These are phyloP conservation scores for Chironomus tepperi DNA, from an alignment of 1,140 invertebrate species.

Conservation along the genomic window DNA sequence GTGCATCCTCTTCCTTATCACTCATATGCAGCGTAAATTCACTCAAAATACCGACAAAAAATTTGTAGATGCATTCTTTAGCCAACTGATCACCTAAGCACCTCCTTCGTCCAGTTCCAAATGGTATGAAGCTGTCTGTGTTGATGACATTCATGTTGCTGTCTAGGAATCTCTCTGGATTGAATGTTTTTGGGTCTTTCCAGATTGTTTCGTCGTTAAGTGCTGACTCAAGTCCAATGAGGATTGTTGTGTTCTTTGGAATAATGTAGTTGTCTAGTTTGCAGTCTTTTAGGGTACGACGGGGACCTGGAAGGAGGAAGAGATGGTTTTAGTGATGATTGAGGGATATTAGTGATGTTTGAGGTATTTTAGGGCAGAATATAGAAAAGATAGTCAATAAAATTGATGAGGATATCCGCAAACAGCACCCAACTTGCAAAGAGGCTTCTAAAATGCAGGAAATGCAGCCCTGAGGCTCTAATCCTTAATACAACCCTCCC, in stretches of 20 bases:
- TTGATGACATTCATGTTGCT: slow-evolving; percentile 30
- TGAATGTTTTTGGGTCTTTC: slow-evolving; percentile 57
- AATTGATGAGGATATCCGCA: too few relatives aligned
- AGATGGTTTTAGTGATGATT: too few relatives aligned
- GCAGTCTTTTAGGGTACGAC: slow-evolving; percentile 51
- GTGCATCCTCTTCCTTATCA: slow-evolving; percentile 28
- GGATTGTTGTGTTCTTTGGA: slow-evolving; percentile 53
- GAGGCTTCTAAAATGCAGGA: too few relatives aligned
- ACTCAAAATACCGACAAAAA: slow-evolving; percentile 61
- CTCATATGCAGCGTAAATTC: slow-evolving; percentile 40
- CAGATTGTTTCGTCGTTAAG: slow-evolving; percentile 52
- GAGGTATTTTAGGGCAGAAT: too few relatives aligned
- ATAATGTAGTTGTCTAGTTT: slow-evolving; percentile 53
- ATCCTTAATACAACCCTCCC: too few relatives aligned
- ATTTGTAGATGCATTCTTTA: slow-evolving; percentile 59
- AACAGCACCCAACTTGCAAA: too few relatives aligned
- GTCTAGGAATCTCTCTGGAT: slow-evolving; percentile 60
- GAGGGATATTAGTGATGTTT: too few relatives aligned
- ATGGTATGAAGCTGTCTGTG: slow-evolving; percentile 49
- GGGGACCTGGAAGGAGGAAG: slow-evolving; percentile 48
- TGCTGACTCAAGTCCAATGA: slow-evolving; percentile 56
- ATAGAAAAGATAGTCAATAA: too few relatives aligned
- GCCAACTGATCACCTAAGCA: slow-evolving; percentile 71
- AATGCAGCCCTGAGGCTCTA: too few relatives aligned
- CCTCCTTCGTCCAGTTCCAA: slow-evolving; percentile 60